Evolutionary conservation across 2,113 vertebrate genomes (phyloP).

Genomic region (Bujurquina vittata): DNA sequence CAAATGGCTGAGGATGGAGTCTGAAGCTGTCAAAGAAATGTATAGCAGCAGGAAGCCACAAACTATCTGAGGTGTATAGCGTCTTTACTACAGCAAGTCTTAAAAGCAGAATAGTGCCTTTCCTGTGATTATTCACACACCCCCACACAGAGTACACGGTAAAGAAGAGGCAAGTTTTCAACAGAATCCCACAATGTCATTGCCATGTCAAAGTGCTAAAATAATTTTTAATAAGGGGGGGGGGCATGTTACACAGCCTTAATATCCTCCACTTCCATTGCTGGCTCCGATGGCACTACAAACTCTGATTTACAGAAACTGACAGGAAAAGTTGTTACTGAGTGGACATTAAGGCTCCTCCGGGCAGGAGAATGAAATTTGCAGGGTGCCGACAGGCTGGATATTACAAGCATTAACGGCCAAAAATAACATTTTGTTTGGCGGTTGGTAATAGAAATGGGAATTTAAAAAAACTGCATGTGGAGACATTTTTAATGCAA

Average conservation of each 20-base stretch:
- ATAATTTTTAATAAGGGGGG: neutral
- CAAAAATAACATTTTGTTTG: neutral
- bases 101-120: neutral
- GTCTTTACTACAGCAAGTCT: neutral
- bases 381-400: neutral
- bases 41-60: neutral
- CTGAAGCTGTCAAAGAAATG: neutral
- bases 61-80: neutral
- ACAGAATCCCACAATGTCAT: neutral
- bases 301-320: neutral
- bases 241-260: neutral
- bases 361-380: constrained; percentile 13
- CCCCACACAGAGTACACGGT: neutral
- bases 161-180: neutral
- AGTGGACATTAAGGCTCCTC: neutral
- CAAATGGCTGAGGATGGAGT: neutral
- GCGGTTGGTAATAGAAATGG: neutral
- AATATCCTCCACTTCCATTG: neutral
- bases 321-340: neutral
- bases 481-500: neutral
- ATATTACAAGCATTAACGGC: neutral
- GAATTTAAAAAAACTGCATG: neutral
- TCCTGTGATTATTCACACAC: neutral
- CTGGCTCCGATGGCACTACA: constrained; percentile 1
- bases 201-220: neutral